A percentile compares a stretch with the other conserved stretches of the same genome.
phyloP scores from a whole-genome alignment of 2,797 vertebrate genomes.

The Microhierax caerulescens region DNA sequence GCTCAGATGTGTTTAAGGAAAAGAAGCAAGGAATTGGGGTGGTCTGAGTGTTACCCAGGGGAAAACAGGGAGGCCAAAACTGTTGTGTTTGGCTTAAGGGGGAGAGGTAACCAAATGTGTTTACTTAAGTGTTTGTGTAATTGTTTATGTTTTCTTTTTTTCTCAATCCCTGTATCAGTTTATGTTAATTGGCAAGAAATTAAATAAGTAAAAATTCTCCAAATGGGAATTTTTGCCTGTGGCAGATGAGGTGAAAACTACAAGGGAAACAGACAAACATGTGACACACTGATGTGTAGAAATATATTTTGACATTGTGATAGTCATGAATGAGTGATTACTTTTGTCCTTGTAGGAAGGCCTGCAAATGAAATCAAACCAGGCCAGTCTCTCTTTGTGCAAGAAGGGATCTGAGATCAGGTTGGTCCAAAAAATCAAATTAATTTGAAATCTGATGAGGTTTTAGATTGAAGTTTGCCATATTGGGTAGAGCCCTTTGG shows the following conservation, averaged over 20 bases:
- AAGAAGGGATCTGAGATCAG: neutral
- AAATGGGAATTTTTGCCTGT: neutral
- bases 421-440: neutral
- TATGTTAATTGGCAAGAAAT: neutral
- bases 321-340: neutral
- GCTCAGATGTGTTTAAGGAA: neutral
- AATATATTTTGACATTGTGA: neutral
- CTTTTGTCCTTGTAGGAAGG: neutral
- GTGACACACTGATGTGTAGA: neutral
- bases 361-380: neutral
- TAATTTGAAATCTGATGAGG: neutral
- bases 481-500: neutral
- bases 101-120: accelerated
- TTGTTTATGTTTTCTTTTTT: neutral
- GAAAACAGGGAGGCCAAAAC: neutral
- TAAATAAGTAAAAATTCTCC: neutral
- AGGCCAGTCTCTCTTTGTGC: neutral
- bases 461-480: neutral
- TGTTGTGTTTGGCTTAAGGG: neutral
- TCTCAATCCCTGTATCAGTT: neutral
- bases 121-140: neutral
- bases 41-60: neutral
- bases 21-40: neutral
- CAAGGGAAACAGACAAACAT: neutral
- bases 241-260: neutral